Conservation (phyloP, 2,888 invertebrate species). For the Ichneumoninae sp. region DNA sequence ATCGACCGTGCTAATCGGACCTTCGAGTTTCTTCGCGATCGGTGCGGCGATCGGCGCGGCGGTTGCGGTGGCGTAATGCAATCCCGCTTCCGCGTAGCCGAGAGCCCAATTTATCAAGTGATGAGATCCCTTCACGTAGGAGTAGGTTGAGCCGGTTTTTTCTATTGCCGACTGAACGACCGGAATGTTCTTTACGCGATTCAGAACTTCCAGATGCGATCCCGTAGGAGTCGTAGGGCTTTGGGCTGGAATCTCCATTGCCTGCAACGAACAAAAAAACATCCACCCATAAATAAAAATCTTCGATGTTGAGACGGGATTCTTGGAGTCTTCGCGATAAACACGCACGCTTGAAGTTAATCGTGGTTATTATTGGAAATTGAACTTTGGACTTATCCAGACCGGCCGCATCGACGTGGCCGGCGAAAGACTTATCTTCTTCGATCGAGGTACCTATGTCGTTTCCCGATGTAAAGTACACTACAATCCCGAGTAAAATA, state of each 20-base stretch:
- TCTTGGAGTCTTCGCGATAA: background rate
- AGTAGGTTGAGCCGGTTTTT: slow-evolving; percentile 81
- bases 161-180: slow-evolving; percentile 81
- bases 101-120: slow-evolving; percentile 86
- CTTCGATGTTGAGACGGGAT: background rate
- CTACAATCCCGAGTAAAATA: background rate
- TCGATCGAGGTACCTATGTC: background rate
- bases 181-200: slow-evolving; percentile 81
- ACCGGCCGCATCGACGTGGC: background rate
- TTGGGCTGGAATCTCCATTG: slow-evolving; percentile 64
- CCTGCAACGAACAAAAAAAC: slow-evolving; percentile 5
- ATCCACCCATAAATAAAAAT: background rate
- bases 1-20: slow-evolving; percentile 86
- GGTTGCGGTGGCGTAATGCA: slow-evolving; percentile 85
- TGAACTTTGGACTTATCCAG: slow-evolving; percentile 50
- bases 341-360: background rate
- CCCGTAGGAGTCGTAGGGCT: slow-evolving; percentile 54
- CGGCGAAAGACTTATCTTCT: slow-evolving; percentile 38
- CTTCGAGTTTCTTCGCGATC: slow-evolving; percentile 85
- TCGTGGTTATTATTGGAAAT: slow-evolving; percentile 31
- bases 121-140: slow-evolving; percentile 85
- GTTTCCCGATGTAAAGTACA: background rate
- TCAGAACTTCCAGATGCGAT: slow-evolving; percentile 80
- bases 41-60: slow-evolving; percentile 85
- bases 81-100: slow-evolving; percentile 86